Evolutionary conservation across 1,140 invertebrate genomes (phyloP), one percentile per base, ranked within the genome.

Genomic region (Colletes latitarsis): DNA sequence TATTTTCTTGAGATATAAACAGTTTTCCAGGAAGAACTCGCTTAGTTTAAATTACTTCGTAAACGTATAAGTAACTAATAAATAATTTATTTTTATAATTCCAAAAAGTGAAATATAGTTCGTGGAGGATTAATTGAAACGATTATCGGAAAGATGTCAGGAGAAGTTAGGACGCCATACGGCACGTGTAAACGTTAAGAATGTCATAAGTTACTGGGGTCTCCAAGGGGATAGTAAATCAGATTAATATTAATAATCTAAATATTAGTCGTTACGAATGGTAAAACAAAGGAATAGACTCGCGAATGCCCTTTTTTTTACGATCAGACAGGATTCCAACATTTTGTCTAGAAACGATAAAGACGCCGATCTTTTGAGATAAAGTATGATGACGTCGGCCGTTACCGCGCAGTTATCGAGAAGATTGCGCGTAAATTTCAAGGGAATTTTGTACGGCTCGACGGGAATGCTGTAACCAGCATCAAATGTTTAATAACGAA

Each of bases 401-500:
- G n/a, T 70, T 41, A 57, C 53, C 52, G 30, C 6, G 21, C 67
- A 53, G 49, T 69, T 69, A 69, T 69, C 68, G 52, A 70, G 21
- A 70, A 70, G 55, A 70, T 46, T 39, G 21, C 68, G 43, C 64
- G 64, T 67, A 67, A 67, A 67, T 49, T 49, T 52, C 43, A 4
- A 4, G 64, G 49, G 64, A 67, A 67, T 67, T 67, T 67, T 21
- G 64, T 21, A 49, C 43, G 43, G 43, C 43, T 46, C 64, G 64
- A 43, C 43, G 43, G 46, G 68, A 57, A 70, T 41, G 52, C 19
- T 52, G 30, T 70, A 57, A 57, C 8, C 30, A 14, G 52, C 52
- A n/a, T 55, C 9, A 57, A 70, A 55, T 70, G 68, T 55, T 70
- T 70, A 55, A 55, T 57, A 41, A 70, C 30, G 68, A 41, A 57